Conservation (phyloP, 2,888 invertebrate species). For the Oscheius onirici region DNA sequence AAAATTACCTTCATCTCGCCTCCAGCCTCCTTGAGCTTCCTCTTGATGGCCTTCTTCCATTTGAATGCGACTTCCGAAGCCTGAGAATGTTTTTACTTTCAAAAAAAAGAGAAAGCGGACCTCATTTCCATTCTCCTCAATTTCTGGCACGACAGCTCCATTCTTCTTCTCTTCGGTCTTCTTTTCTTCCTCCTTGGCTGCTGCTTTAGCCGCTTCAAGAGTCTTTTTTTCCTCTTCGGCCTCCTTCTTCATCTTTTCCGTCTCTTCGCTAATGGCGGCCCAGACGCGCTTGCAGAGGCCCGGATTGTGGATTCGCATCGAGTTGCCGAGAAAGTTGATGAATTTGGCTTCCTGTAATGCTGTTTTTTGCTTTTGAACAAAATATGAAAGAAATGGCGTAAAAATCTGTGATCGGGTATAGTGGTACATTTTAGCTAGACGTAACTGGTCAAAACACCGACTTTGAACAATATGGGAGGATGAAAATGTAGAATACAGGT, state of each 20-base stretch:
- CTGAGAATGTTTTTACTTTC: neutral
- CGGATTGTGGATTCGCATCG: conserved; percentile 47
- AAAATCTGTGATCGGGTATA: too few species aligned
- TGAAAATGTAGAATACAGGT: too few species aligned
- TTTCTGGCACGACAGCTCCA: neutral
- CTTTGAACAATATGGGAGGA: too few species aligned
- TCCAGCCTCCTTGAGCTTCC: conserved; percentile 55
- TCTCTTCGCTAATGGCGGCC: conserved; percentile 58
- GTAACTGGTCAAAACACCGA: too few species aligned
- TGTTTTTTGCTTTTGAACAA: too few species aligned
- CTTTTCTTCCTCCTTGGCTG: conserved; percentile 39
- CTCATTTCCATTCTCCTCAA: too few species aligned
- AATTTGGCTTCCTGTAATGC: conserved; percentile 68
- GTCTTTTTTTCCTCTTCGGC: conserved; percentile 1
- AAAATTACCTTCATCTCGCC: conserved; percentile 52
- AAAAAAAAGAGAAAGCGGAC: too few species aligned
- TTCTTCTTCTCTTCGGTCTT: neutral
- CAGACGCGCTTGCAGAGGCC: conserved; percentile 52
- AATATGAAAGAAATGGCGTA: too few species aligned
- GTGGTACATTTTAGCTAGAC: too few species aligned
- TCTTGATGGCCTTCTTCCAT: conserved; percentile 61
- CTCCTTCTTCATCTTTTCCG: conserved; percentile 55
- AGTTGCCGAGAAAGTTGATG: conserved; percentile 67
- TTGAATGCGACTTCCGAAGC: conserved; percentile 39
- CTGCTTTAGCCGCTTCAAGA: conserved; percentile 45